Percentiles rank a stretch among this genome's conserved stretches.
Conservation (phyloP, 2,113 vertebrate genomes). For the Sinocyclocheilus rhinocerous region DNA sequence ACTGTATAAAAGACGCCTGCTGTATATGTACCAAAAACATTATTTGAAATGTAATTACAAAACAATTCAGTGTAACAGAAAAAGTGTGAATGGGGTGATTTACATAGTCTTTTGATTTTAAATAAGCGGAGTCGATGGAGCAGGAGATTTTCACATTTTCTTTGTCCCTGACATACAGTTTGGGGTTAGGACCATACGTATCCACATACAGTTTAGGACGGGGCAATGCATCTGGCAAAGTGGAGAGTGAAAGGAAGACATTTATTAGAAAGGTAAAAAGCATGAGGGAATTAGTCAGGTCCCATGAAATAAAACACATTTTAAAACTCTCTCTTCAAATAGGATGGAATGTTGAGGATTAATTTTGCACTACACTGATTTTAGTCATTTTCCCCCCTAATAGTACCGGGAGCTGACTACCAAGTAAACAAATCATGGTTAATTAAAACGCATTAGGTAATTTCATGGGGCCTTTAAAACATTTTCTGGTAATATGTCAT, state of each 20-base stretch:
- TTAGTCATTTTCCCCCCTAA: neutral
- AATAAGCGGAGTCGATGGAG: neutral
- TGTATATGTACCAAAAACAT: neutral
- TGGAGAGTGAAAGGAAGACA: neutral
- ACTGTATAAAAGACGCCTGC: neutral
- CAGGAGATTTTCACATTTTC: conserved; percentile 34
- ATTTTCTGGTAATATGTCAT: neutral
- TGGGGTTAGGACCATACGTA: neutral
- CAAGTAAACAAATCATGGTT: neutral
- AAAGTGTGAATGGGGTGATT: neutral
- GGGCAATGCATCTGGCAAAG: conserved; percentile 30
- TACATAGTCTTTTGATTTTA: conserved; percentile 1
- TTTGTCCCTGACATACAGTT: neutral
- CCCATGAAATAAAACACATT: too few relatives aligned
- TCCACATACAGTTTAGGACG: conserved; percentile 30
- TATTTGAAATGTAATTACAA: neutral
- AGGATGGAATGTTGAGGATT: neutral
- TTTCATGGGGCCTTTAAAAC: neutral
- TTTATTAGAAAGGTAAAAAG: neutral
- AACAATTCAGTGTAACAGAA: neutral
- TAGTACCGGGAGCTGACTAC: neutral
- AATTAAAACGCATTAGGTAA: neutral
- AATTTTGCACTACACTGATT: neutral
- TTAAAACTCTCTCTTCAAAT: neutral
- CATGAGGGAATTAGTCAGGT: neutral